phyloP scores from a whole-genome alignment of 2,797 vertebrate genomes.

The Sternarchorhynchus goeldii region DNA sequence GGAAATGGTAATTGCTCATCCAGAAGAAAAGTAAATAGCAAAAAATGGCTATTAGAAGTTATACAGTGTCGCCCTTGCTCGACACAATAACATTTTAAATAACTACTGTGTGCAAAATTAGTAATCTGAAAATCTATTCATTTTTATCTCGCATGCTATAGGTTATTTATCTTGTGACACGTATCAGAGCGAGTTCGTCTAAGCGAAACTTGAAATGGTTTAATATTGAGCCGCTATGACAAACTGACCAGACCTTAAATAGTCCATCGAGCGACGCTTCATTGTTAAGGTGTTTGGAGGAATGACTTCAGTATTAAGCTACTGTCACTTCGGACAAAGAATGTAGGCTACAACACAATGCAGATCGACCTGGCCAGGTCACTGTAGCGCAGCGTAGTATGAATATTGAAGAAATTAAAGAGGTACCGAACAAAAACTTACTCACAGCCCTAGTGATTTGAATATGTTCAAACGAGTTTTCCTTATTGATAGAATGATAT shows the following conservation, averaged over 20 bases:
- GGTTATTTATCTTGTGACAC: not conserved
- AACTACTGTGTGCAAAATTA: too few species aligned
- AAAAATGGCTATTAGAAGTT: too few species aligned
- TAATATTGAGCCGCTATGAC: not conserved
- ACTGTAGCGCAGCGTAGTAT: not conserved
- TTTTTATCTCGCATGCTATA: too few species aligned
- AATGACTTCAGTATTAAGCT: not conserved
- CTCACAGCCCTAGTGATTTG: not conserved
- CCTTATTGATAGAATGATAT: too few species aligned
- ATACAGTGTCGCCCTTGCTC: too few species aligned
- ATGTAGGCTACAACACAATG: too few species aligned
- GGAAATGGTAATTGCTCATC: too few species aligned
- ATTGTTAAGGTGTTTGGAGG: not conserved
- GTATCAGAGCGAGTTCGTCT: not conserved
- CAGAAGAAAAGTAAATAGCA: too few species aligned
- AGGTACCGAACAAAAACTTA: not conserved
- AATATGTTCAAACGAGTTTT: too few species aligned
- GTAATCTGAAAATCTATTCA: too few species aligned
- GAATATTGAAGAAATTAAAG: not conserved
- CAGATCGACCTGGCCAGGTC: not conserved
- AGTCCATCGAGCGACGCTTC: not conserved
- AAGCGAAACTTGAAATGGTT: not conserved
- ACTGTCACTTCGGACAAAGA: slow-evolving; percentile 16
- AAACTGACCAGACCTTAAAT: not conserved
- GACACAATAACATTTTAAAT: too few species aligned